Base-by-base conservation (phyloP, 2,888 invertebrate species). In the Amitus sp. region DNA sequence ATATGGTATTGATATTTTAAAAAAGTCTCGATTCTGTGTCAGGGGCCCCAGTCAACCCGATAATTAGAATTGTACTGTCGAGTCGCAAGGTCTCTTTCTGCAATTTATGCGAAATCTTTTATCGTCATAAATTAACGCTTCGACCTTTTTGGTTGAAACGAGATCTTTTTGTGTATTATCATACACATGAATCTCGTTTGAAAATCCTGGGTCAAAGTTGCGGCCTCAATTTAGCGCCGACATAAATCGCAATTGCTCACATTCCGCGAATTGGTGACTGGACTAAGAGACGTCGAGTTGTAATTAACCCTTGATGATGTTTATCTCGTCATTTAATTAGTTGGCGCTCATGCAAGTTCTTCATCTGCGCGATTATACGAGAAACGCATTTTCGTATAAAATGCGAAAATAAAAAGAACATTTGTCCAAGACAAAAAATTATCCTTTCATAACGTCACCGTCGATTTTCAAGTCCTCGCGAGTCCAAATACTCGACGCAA, bases 261-360 rank as follows among this genome's bases (percentile, higher is more conserved):
- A 63, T 59, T 63, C 63, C 63, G 46, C 18, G 55, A 46, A 51
- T 43, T 55, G 47, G 51, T 58, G 39, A 58, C 52, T 47, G 50
- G 6, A 45, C 13, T 51, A 43, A 18, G 48, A 55, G 62, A 63
- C 53, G 30, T 54, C 3, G 33, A 9, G 58, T 58, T 34, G 42
- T 59, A 55, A 63, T 63, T 63, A 63, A 63, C 54, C 58, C 50
- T 63, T 58, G 37, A 43, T 43, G 54, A 54, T 51, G 45, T 50
- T 58, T 52, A 23, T 28, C 47, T 39, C 33, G 54, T 58, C 48
- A 47, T 37, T 37, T 37, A 37, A 37, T 37, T 37, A 37, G 37
- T 37, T 3, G 15, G 9, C 37, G 15, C 15, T 37, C 37, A 9
- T 15, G 2, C 37, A 37, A 7, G 37, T 37, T 7, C 15, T 37